phyloP scores from a whole-genome alignment of 1,140 invertebrate genomes.

The Bombus huntii region DNA sequence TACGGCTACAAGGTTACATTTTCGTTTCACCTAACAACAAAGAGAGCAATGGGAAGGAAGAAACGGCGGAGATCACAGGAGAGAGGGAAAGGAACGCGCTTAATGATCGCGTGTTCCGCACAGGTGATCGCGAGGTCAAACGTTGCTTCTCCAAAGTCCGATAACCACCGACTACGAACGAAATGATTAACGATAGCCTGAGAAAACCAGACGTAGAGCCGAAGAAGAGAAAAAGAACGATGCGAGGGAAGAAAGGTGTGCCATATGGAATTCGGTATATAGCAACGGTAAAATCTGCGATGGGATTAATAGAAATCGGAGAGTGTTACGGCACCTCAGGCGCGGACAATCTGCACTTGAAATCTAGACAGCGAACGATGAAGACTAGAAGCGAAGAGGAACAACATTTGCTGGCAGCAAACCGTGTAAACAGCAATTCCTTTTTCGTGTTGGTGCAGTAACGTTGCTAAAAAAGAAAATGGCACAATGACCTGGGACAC shows the following conservation, averaged over 20 bases:
- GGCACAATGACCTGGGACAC: not conserved
- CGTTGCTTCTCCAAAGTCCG: slow-evolving; percentile 13
- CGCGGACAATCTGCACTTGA: not conserved
- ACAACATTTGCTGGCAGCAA: slow-evolving; percentile 11
- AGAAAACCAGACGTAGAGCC: not conserved
- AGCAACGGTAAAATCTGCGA: not conserved
- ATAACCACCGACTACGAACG: slow-evolving; percentile 5
- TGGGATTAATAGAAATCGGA: slow-evolving; percentile 22
- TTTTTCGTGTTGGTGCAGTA: not conserved
- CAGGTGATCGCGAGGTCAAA: slow-evolving; percentile 33
- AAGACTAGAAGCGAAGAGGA: slow-evolving; percentile 16
- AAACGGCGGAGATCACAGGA: not conserved
- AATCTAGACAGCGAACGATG: not conserved
- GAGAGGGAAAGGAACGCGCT: slow-evolving; percentile 20
- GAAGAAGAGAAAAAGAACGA: not conserved
- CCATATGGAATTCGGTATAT: too few relatives aligned
- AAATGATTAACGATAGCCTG: slow-evolving; percentile 21
- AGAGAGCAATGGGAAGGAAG: not conserved
- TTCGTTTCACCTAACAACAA: not conserved
- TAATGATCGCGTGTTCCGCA: slow-evolving; percentile 36
- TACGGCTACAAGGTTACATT: not conserved
- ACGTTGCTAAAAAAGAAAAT: not conserved
- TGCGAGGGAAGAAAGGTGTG: too few relatives aligned
- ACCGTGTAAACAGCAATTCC: slow-evolving; percentile 24
- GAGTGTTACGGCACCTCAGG: not conserved